These are phyloP conservation scores for Oryzias melastigma DNA, from an alignment of 2,113 vertebrate species.

Conservation along the genomic window DNA sequence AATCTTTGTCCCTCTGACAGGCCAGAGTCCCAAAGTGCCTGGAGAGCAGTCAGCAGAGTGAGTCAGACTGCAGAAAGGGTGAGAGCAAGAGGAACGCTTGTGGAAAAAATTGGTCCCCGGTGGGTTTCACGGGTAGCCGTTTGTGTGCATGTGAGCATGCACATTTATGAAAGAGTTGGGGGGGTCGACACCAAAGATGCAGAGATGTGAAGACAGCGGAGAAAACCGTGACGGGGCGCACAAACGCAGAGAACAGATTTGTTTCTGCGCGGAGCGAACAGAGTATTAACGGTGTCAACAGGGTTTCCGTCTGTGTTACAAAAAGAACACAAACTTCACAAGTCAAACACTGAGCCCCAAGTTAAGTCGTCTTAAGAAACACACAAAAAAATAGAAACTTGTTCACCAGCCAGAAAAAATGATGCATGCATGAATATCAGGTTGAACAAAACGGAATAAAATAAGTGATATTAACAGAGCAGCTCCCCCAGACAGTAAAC, in stretches of 20 bases:
- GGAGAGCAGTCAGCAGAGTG: slow-evolving; percentile 58
- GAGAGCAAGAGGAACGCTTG: slow-evolving; percentile 44
- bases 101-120: slow-evolving; percentile 68
- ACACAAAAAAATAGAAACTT: slow-evolving; percentile 24
- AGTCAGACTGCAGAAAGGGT: slow-evolving; percentile 44
- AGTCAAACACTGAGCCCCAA: slow-evolving; percentile 25
- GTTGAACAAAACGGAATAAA: slow-evolving; percentile 25
- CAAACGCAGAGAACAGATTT: slow-evolving; percentile 35
- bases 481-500: slow-evolving; percentile 36
- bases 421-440: slow-evolving; percentile 50
- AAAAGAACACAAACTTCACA: slow-evolving; percentile 17
- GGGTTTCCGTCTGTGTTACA: slow-evolving; percentile 25
- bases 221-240: slow-evolving; percentile 33
- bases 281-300: slow-evolving; percentile 33
- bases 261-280: slow-evolving; percentile 34
- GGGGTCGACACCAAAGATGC: slow-evolving; percentile 18
- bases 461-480: slow-evolving; percentile 22
- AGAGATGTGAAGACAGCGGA: slow-evolving; percentile 27
- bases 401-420: slow-evolving; percentile 28
- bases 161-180: slow-evolving; percentile 5
- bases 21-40: slow-evolving; percentile 43
- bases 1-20: slow-evolving; percentile 52
- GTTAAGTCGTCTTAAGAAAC: slow-evolving; percentile 20
- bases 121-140: slow-evolving; percentile 45
- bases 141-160: slow-evolving; percentile 13